These are phyloP conservation scores for Hypocryptadius cinnamomeus DNA, from an alignment of 2,113 vertebrate species.

Conservation along the genomic window DNA sequence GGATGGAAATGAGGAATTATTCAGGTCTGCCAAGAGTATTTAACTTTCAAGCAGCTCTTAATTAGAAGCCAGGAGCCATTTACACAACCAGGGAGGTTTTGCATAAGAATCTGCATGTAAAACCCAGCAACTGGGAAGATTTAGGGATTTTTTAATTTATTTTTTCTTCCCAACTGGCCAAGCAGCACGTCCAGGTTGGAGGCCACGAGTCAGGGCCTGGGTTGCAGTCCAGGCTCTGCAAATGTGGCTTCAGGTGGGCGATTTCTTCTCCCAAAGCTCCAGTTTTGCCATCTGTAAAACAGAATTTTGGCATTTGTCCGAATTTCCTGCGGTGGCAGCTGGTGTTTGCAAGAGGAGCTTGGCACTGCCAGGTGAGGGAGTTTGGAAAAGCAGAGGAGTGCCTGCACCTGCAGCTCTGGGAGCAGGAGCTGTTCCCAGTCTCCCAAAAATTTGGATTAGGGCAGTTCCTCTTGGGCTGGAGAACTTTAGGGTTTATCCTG, in stretches of 20 bases:
- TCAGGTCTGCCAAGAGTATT: conserved; percentile 27
- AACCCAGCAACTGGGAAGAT: neutral
- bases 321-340: neutral
- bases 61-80: conserved; percentile 48
- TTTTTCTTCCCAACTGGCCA: neutral
- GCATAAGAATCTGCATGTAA: conserved; percentile 7
- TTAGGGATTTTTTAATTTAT: neutral
- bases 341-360: neutral
- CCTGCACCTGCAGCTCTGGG: neutral
- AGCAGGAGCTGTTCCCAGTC: neutral
- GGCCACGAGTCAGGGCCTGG: neutral
- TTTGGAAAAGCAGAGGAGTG: neutral
- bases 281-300: neutral
- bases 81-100: conserved; percentile 21
- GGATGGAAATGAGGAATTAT: conserved; percentile 36
- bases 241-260: neutral
- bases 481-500: neutral
- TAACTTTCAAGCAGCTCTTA: conserved; percentile 49
- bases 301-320: neutral
- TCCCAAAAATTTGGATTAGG: accelerated
- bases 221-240: neutral
- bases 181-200: neutral
- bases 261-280: neutral
- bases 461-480: neutral
- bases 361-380: neutral